Percentiles rank a stretch among this genome's conserved stretches.
phyloP scores from a whole-genome alignment of 2,113 vertebrate species.

The Sebastes schlegelii region DNA sequence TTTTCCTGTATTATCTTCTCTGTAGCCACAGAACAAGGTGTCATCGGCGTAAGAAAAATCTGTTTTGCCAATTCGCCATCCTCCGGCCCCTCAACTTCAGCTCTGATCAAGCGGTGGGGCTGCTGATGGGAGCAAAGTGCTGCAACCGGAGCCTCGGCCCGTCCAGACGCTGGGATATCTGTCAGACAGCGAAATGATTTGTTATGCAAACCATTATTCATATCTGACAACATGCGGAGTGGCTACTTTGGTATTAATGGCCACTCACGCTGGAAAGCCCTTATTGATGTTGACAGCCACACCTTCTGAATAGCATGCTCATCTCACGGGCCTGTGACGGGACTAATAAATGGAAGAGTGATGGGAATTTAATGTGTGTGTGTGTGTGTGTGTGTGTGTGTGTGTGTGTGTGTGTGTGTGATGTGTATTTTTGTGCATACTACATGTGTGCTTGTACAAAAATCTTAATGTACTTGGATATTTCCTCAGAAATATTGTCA shows the following conservation, averaged over 20 bases:
- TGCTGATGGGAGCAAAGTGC: slow-evolving; percentile 69
- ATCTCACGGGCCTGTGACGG: slow-evolving; percentile 51
- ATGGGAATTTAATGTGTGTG: slow-evolving; percentile 35
- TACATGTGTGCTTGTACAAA: neutral
- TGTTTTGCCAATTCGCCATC: slow-evolving; percentile 57
- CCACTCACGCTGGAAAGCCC: slow-evolving; percentile 59
- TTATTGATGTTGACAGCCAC: slow-evolving; percentile 85
- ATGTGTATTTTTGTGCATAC: neutral
- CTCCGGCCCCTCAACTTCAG: slow-evolving; percentile 62
- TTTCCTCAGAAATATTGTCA: neutral
- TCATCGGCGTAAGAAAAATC: slow-evolving; percentile 52
- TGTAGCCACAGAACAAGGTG: slow-evolving; percentile 54
- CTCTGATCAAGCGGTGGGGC: slow-evolving; percentile 67
- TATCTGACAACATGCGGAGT: slow-evolving; percentile 77
- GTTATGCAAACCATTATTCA: slow-evolving; percentile 83
- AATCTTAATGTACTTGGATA: neutral
- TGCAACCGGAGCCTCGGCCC: slow-evolving; percentile 40
- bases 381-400: slow-evolving; percentile 1
- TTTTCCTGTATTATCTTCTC: slow-evolving; percentile 47
- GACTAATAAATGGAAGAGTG: slow-evolving; percentile 62
- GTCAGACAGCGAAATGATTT: slow-evolving; percentile 77
- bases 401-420: neutral
- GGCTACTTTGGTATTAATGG: slow-evolving; percentile 83
- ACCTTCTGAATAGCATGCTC: slow-evolving; percentile 64
- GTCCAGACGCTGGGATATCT: slow-evolving; percentile 56